These are phyloP conservation scores for Otolemur crassicaudatus DNA, from an alignment of 2,797 vertebrate species.

Conservation along the genomic window DNA sequence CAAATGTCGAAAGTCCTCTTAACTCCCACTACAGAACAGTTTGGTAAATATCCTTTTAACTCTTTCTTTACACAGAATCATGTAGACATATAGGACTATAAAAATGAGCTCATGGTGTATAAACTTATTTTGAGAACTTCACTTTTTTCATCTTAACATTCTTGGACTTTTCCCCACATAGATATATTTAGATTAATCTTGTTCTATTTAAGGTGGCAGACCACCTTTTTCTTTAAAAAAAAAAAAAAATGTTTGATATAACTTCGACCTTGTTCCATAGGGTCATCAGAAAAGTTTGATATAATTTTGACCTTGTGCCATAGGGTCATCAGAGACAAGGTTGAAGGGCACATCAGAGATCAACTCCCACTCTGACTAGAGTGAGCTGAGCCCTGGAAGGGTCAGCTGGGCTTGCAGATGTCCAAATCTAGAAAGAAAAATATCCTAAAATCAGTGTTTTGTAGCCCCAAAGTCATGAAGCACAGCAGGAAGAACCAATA, in stretches of 20 bases:
- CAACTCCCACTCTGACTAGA: not conserved
- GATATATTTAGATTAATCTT: not conserved
- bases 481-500: not conserved
- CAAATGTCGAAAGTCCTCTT: not conserved
- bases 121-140: conserved; percentile 18
- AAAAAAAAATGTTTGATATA: not conserved
- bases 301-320: not conserved
- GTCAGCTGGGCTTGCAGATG: not conserved
- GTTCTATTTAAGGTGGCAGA: not conserved
- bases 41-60: not conserved
- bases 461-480: not conserved
- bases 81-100: not conserved
- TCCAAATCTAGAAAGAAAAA: not conserved
- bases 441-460: conserved; percentile 13
- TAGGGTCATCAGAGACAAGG: not conserved
- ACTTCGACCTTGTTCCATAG: not conserved
- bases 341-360: not conserved
- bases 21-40: not conserved
- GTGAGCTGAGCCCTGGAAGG: not conserved
- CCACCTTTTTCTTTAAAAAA: not conserved
- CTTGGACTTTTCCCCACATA: not conserved
- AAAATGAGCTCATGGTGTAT: not conserved
- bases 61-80: not conserved
- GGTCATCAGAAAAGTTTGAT: no score
- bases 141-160: not conserved